A percentile compares a stretch with the other conserved stretches of the same genome.
phyloP scores from a whole-genome alignment of 2,797 vertebrate species.

The Sitta carolinensis region DNA sequence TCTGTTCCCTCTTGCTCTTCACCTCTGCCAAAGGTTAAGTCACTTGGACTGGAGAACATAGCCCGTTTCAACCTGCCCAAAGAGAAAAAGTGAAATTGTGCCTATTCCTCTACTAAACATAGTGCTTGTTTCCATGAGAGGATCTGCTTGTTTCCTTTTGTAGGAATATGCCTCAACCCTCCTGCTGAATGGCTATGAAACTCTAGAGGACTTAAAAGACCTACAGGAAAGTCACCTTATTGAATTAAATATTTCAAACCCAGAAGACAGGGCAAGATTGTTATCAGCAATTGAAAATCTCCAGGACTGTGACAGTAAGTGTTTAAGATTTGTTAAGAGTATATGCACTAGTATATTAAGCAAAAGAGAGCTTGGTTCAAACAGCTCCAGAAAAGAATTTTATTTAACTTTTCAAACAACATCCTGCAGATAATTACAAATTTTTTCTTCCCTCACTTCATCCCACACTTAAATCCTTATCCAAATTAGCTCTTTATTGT shows the following conservation, averaged over 20 bases:
- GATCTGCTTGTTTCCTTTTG: not conserved
- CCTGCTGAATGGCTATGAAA: slow-evolving; percentile 88
- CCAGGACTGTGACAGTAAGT: slow-evolving; percentile 85
- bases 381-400: not conserved
- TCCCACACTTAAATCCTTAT: not conserved
- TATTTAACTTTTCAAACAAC: not conserved
- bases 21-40: not conserved
- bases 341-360: not conserved
- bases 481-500: not conserved
- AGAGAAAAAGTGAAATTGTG: not conserved
- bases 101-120: not conserved
- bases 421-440: not conserved
- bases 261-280: slow-evolving; percentile 84
- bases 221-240: slow-evolving; percentile 86
- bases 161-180: slow-evolving; percentile 86
- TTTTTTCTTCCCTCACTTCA: not conserved
- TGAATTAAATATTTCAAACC: slow-evolving; percentile 86
- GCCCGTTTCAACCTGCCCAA: not conserved
- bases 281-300: slow-evolving; percentile 83
- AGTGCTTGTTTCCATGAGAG: not conserved
- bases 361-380: not conserved
- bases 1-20: not conserved
- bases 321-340: not conserved
- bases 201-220: slow-evolving; percentile 86
- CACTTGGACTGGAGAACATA: not conserved